Evolutionary conservation across 2,888 invertebrate genomes (phyloP).

Genomic region (Eudemis profundana): DNA sequence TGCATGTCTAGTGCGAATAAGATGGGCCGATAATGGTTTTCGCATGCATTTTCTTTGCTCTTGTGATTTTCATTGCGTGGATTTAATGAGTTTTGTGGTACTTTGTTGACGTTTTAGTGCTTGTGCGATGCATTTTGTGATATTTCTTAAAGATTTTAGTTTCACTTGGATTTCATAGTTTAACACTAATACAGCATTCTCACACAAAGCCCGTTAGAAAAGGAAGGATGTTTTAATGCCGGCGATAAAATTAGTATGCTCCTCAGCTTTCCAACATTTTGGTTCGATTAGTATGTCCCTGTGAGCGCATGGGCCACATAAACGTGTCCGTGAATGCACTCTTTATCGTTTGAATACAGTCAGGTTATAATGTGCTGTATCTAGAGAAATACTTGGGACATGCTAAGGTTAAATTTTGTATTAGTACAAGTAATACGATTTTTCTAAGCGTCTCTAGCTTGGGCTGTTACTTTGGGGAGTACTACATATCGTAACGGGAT

Average conservation of each 20-base stretch:
- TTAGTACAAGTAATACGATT: no score
- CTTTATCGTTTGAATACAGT: not conserved
- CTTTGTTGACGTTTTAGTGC: not conserved
- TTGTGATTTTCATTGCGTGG: constrained; percentile 3
- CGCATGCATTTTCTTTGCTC: constrained; percentile 15
- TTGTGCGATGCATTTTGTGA: no score
- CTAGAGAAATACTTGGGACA: no score
- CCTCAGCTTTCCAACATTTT: constrained; percentile 9
- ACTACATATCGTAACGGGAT: no score
- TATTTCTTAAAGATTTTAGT: no score
- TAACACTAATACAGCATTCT: not conserved
- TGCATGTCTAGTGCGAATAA: constrained; percentile 33
- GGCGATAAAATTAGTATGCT: constrained; percentile 10
- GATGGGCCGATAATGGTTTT: constrained; percentile 20
- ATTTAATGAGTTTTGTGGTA: not conserved
- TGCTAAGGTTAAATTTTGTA: no score
- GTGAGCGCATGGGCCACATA: constrained; percentile 21
- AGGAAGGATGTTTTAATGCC: not conserved
- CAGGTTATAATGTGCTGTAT: not conserved
- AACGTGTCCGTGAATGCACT: constrained; percentile 7
- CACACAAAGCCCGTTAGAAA: not conserved
- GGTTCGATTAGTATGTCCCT: constrained; percentile 15
- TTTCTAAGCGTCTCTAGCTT: no score
- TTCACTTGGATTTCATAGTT: no score
- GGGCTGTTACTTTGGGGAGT: no score